These are phyloP conservation scores for human (Homo sapiens) DNA, from an alignment of 2,113 vertebrate genomes.

Conservation along the genomic window GRCh38 chr6:91610001-91610500, in stretches of 20 bases:
- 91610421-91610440: neutral
- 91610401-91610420: neutral
- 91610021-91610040: neutral
- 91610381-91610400: neutral
- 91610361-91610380: neutral
- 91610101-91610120: neutral
- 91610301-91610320: neutral
- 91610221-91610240: neutral
- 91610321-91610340: neutral
- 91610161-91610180: neutral
- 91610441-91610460: neutral
- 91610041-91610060: slow-evolving; percentile 3
- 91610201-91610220: neutral
- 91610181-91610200: neutral
- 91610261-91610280: neutral
- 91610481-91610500: neutral
- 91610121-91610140: neutral
- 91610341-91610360: neutral
- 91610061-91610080: neutral
- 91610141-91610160: neutral
- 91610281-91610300: neutral
- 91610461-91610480: neutral
- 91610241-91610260: neutral
- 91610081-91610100: neutral
- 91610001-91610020: neutral